A percentile compares a stretch with the other conserved stretches of the same genome.
These are phyloP conservation scores for Girardinus metallicus DNA, from an alignment of 2,797 vertebrate genomes.

Conservation along the genomic window DNA sequence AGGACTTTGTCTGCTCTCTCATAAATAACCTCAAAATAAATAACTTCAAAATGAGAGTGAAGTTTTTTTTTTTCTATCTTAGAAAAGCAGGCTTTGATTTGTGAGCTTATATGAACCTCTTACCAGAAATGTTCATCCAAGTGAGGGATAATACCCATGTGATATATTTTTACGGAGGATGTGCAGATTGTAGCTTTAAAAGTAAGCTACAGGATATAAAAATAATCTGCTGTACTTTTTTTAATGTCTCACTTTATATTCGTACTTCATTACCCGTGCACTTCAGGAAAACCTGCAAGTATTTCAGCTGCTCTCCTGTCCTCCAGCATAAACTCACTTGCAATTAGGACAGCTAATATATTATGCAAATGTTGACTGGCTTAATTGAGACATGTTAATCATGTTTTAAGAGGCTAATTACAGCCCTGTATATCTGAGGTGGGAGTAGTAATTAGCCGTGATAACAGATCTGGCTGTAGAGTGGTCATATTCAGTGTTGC, in stretches of 20 bases:
- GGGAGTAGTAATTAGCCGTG: conserved; percentile 96
- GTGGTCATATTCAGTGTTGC: conserved; percentile 71
- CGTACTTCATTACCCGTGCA: conserved; percentile 36
- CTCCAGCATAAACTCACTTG: conserved; percentile 89
- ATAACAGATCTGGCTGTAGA: conserved; percentile 88
- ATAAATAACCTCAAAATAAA: conserved; percentile 79
- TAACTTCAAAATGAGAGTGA: conserved; percentile 65
- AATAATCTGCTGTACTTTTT: conserved; percentile 50
- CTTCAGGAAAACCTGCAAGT: conserved; percentile 56
- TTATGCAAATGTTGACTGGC: conserved; percentile 98
- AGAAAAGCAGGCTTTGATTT: conserved; percentile 65
- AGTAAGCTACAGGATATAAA: conserved; percentile 54
- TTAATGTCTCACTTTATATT: conserved; percentile 44
- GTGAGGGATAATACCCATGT: conserved; percentile 64
- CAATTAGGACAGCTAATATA: conserved; percentile 94
- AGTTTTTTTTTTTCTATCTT: conserved; percentile 46
- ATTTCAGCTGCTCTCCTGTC: conserved; percentile 81
- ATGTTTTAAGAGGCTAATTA: conserved; percentile 99
- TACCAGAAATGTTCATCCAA: conserved; percentile 50
- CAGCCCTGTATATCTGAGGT: conserved; percentile 96
- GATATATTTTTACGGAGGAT: conserved; percentile 50
- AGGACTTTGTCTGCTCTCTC: conserved; percentile 73
- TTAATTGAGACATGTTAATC: conserved; percentile 96
- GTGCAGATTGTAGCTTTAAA: conserved; percentile 52
- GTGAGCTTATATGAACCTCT: conserved; percentile 59